These are phyloP conservation scores for Actinia equina DNA, from an alignment of 64 coral and sea anemone genomes.

Conservation along the genomic window DNA sequence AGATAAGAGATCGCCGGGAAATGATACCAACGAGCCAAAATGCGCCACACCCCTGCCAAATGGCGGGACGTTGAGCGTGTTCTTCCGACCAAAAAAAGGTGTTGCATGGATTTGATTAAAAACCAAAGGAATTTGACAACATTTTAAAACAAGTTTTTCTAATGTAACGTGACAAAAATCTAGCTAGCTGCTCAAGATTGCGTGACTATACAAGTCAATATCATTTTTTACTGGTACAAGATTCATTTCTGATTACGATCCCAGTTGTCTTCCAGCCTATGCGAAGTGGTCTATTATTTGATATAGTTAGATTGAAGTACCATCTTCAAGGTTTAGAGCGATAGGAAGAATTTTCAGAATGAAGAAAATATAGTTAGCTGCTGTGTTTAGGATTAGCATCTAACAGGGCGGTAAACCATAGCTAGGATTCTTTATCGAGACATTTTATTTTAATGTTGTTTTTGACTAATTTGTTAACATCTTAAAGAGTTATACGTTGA, in stretches of 20 bases:
- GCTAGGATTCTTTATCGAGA: background rate
- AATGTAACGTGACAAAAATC: background rate
- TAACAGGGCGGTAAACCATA: background rate
- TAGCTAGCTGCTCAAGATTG: background rate
- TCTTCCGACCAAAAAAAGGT: background rate
- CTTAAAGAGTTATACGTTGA: background rate
- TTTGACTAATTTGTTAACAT: background rate
- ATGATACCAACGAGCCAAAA: background rate
- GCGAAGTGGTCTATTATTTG: background rate
- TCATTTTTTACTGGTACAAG: background rate
- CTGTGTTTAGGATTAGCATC: background rate
- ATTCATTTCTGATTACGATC: background rate
- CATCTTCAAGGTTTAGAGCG: background rate
- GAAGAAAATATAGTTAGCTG: background rate
- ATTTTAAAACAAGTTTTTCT: background rate
- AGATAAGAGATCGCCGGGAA: constrained; percentile 5
- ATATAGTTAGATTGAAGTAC: background rate
- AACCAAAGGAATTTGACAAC: background rate
- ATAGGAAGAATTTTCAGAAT: background rate
- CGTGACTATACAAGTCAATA: background rate
- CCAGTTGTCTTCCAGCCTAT: background rate
- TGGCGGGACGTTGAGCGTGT: background rate
- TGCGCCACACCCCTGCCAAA: background rate
- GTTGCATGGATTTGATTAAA: no score
- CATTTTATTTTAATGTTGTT: background rate